phyloP scores from a whole-genome alignment of 2,113 vertebrate genomes.

The Muscicapa adusta region DNA sequence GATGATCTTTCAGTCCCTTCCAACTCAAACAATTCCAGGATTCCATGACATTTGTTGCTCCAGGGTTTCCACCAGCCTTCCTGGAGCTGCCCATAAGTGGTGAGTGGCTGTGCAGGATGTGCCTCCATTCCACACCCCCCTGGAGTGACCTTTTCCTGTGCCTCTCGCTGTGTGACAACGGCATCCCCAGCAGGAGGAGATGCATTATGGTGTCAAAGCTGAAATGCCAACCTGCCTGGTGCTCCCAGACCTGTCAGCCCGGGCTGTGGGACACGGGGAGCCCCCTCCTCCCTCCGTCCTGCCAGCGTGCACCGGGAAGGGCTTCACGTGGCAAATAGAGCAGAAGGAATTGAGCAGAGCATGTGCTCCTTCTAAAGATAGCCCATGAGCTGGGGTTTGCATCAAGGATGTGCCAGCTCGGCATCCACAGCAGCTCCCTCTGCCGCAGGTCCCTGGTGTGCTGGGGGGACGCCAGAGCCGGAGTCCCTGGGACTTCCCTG shows the following conservation, averaged over 20 bases:
- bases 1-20: neutral
- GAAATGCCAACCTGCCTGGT: neutral
- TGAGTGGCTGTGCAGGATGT: neutral
- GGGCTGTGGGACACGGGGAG: neutral
- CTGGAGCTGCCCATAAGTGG: neutral
- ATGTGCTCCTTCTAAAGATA: constrained; percentile 64
- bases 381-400: neutral
- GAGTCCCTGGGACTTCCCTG: neutral
- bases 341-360: constrained; percentile 50
- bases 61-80: neutral
- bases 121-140: neutral
- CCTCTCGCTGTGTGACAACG: neutral
- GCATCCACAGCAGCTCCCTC: neutral
- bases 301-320: neutral
- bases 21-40: neutral
- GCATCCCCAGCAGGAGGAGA: neutral
- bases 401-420: neutral
- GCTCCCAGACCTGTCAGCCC: neutral
- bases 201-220: fast-evolving
- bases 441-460: fast-evolving
- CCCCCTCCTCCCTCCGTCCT: neutral
- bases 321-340: constrained; percentile 45
- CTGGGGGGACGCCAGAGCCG: neutral
- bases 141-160: neutral
- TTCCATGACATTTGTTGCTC: neutral